A percentile compares a stretch with the other conserved stretches of the same genome.
Evolutionary conservation across 1,140 invertebrate genomes (phyloP).

Genomic region (Aphis craccivora): DNA sequence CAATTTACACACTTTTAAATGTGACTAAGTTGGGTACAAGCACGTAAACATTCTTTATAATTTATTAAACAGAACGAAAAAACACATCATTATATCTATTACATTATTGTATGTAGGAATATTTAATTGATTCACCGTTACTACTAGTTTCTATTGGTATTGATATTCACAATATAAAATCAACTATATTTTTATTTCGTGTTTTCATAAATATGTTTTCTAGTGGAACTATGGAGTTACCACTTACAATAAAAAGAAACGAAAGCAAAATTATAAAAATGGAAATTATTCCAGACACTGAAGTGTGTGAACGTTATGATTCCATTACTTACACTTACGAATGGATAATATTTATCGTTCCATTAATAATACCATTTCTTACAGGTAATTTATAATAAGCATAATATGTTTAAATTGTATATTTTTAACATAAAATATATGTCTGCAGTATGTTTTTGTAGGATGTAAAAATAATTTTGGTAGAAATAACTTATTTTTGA

Average conservation of each 20-base stretch:
- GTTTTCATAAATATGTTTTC: background rate
- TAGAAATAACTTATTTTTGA: no score
- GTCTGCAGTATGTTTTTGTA: no score
- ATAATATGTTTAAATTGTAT: no score
- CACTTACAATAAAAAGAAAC: background rate
- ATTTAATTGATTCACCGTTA: background rate
- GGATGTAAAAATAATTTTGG: no score
- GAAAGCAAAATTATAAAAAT: background rate
- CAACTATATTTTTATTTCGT: background rate
- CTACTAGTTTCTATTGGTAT: background rate
- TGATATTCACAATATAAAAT: background rate
- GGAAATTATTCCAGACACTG: background rate
- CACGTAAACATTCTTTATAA: no score
- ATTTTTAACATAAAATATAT: no score
- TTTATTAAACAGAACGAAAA: background rate
- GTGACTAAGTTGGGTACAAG: no score
- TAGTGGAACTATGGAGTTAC: accelerated
- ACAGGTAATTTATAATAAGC: background rate
- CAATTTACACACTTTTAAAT: no score
- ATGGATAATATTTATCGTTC: background rate
- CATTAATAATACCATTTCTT: background rate
- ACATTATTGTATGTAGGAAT: background rate
- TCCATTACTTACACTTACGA: background rate
- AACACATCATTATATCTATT: background rate
- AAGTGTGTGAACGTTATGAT: background rate